Percentiles rank a stretch among this genome's conserved stretches.
phyloP scores from a whole-genome alignment of 2,113 vertebrate species.

The Gnathonemus longibarbis region DNA sequence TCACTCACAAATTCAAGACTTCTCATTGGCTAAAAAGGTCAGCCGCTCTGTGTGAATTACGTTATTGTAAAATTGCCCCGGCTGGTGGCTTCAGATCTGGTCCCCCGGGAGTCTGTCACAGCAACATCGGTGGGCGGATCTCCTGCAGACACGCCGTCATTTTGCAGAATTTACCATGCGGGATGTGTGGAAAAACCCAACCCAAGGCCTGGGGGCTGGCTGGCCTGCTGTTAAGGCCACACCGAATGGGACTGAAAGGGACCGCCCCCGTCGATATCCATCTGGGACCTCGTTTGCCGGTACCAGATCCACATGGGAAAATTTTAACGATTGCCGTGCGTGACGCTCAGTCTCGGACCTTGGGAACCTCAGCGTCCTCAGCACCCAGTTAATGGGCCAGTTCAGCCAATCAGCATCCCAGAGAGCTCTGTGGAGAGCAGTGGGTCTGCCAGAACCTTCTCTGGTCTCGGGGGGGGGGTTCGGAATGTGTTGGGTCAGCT shows the following conservation, averaged over 20 bases:
- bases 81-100: not conserved
- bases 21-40: not conserved
- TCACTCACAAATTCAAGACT: not conserved
- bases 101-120: not conserved
- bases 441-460: not conserved
- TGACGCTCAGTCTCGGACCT: not conserved
- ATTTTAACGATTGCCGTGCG: not conserved
- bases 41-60: not conserved
- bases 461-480: not conserved
- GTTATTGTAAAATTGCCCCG: not conserved
- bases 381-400: not conserved
- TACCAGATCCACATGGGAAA: not conserved
- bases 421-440: not conserved
- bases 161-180: not conserved
- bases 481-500: not conserved
- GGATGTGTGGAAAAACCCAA: not conserved
- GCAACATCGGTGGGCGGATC: not conserved
- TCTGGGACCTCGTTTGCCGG: not conserved
- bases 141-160: not conserved
- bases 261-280: not conserved
- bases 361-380: not conserved
- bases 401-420: not conserved
- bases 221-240: not conserved
- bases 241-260: not conserved
- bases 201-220: not conserved